Conservation (phyloP, 2,113 vertebrate genomes). For the Nematolebias whitei region DNA sequence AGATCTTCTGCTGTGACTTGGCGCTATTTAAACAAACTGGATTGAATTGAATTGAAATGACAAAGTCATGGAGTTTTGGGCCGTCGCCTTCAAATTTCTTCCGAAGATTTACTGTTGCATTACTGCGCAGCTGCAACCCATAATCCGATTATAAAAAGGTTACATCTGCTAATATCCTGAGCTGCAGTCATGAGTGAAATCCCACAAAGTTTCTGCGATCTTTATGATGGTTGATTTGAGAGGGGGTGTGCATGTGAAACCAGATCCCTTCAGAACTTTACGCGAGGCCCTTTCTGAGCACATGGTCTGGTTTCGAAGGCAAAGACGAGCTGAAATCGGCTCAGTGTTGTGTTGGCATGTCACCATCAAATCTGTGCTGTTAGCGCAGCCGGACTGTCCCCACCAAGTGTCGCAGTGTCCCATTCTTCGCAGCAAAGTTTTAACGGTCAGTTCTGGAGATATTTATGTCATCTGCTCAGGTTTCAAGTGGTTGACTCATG, state of each 20-base stretch:
- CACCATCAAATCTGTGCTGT: constrained; percentile 68
- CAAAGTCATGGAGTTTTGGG: no score
- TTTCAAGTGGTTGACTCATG: constrained; percentile 6
- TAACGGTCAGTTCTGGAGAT: no score
- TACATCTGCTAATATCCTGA: no score
- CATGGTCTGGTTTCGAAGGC: constrained; percentile 21
- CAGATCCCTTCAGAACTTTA: constrained; percentile 10
- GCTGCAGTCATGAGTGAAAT: neutral
- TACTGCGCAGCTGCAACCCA: neutral
- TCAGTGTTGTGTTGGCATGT: constrained; percentile 45
- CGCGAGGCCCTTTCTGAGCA: constrained; percentile 2
- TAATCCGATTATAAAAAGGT: neutral
- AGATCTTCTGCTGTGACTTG: no score
- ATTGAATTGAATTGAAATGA: no score
- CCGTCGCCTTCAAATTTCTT: no score
- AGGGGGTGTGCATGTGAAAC: neutral
- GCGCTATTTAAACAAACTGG: no score
- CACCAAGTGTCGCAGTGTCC: constrained; percentile 24
- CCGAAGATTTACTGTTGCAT: no score
- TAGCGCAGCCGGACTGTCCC: constrained; percentile 35
- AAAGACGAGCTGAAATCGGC: constrained; percentile 15
- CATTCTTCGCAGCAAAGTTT: no score
- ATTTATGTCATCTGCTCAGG: neutral
- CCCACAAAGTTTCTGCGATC: neutral
- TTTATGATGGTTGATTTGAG: neutral